A percentile compares a stretch with the other conserved stretches of the same genome.
phyloP scores from a whole-genome alignment of 2,113 vertebrate genomes.

The Mesoclemmys tuberculata region DNA sequence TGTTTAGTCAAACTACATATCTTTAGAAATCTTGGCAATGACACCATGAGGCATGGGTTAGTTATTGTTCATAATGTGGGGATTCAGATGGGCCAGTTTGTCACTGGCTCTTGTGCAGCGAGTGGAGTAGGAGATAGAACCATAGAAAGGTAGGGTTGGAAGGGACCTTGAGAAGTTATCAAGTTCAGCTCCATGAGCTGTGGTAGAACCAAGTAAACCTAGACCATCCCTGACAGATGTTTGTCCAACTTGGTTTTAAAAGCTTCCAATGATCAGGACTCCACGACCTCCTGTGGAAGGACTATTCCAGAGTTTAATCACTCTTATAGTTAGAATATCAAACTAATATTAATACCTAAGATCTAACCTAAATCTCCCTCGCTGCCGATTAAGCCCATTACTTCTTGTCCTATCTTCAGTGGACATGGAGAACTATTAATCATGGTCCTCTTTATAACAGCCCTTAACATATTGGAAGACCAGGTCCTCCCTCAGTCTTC shows the following conservation, averaged over 20 bases:
- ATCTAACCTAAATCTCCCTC: neutral
- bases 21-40: neutral
- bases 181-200: neutral
- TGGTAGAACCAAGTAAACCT: neutral
- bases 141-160: neutral
- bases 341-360: neutral
- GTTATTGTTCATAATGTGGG: neutral
- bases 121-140: neutral
- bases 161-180: neutral
- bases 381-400: neutral
- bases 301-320: neutral
- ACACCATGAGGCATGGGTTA: rapidly evolving
- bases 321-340: neutral
- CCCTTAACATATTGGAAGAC: neutral
- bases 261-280: neutral
- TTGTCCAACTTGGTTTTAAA: neutral
- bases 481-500: neutral
- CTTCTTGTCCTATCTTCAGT: neutral
- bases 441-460: neutral
- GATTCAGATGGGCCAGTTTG: neutral
- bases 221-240: neutral
- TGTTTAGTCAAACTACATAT: neutral
- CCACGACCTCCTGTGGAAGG: neutral
- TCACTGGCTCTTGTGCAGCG: neutral
- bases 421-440: neutral